These are phyloP conservation scores for Chamaea fasciata DNA, from an alignment of 2,113 vertebrate species.

Conservation along the genomic window DNA sequence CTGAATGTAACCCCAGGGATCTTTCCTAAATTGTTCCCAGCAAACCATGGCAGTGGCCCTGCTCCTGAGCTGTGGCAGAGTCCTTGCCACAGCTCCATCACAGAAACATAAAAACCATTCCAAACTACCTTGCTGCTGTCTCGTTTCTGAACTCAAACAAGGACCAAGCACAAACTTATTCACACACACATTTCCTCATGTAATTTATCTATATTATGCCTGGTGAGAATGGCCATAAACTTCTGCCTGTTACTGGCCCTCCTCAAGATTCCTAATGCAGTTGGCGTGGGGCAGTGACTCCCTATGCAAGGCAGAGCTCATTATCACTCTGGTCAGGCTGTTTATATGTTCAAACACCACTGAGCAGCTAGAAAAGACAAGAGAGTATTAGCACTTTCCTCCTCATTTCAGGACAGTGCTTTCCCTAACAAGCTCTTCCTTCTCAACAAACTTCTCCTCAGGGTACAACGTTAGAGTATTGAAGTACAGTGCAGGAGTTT, in stretches of 20 bases:
- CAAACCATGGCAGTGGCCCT: not conserved
- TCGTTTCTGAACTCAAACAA: not conserved
- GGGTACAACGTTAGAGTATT: not conserved
- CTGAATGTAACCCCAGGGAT: not conserved
- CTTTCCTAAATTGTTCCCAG: not conserved
- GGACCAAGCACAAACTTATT: not conserved
- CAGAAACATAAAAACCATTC: not conserved
- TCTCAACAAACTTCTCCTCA: not conserved
- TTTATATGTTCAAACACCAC: not conserved
- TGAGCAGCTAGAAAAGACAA: not conserved
- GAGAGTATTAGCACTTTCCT: not conserved
- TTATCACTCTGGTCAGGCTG: not conserved
- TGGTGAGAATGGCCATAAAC: not conserved
- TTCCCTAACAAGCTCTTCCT: not conserved
- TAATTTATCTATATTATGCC: not conserved
- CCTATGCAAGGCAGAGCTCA: not conserved
- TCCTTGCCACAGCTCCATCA: fast-evolving
- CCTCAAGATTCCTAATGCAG: not conserved
- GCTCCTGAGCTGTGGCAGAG: not conserved
- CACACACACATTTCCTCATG: not conserved
- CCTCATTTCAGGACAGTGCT: not conserved
- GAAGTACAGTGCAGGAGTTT: not conserved
- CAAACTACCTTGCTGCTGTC: not conserved
- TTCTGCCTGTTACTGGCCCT: not conserved
- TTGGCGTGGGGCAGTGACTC: not conserved